Evolutionary conservation across 2,797 vertebrate species (phyloP).

Genomic region (Hyperoplus immaculatus): DNA sequence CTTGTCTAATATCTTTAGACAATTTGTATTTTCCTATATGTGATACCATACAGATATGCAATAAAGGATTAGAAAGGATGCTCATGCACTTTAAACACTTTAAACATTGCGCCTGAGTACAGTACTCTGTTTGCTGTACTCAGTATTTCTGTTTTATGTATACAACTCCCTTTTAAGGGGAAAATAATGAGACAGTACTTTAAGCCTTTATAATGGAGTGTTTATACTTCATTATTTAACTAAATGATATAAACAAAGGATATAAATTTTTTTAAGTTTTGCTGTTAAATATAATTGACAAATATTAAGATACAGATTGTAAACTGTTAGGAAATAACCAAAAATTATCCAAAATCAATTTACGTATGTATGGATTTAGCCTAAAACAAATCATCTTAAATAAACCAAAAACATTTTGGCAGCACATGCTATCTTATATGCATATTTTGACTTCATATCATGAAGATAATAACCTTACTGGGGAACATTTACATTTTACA

Average conservation of each 20-base stretch:
- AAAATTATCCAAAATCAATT: background rate
- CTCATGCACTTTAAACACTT: background rate
- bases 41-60: background rate
- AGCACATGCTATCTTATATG: background rate
- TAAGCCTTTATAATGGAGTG: background rate
- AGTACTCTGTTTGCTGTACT: background rate
- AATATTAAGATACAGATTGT: background rate
- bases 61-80: background rate
- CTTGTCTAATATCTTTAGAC: background rate
- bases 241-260: background rate
- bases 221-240: background rate
- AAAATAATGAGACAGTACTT: too few relatives aligned
- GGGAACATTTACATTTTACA: background rate
- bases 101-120: background rate
- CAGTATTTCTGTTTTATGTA: background rate
- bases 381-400: background rate
- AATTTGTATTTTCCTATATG: background rate
- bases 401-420: background rate
- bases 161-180: background rate
- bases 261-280: too few relatives aligned
- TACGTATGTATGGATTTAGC: background rate
- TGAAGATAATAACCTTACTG: background rate
- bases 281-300: background rate
- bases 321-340: background rate
- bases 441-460: background rate